Evolutionary conservation across 2,797 vertebrate species (phyloP).

Genomic region (Antennarius maculatus): DNA sequence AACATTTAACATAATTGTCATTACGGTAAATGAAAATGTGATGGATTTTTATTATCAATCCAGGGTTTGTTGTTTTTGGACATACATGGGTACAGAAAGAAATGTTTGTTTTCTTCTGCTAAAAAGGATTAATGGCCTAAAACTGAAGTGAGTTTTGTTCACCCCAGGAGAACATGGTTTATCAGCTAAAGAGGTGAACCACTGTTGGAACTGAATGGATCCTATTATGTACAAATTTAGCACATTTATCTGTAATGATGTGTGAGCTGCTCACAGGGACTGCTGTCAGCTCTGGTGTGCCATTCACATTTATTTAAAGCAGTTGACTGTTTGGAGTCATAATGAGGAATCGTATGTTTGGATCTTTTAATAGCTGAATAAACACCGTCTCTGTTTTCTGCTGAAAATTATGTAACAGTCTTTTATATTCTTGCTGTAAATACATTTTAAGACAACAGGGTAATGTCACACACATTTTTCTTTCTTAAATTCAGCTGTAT

Average conservation of each 20-base stretch:
- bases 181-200: slow-evolving; percentile 23
- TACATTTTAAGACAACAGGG: slow-evolving; percentile 39
- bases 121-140: slow-evolving; percentile 60
- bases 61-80: slow-evolving; percentile 35
- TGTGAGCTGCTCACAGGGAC: slow-evolving; percentile 2
- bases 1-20: slow-evolving; percentile 21
- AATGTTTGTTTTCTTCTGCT: slow-evolving; percentile 18
- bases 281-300: slow-evolving; percentile 26
- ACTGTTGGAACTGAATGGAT: slow-evolving; percentile 20
- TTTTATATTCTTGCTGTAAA: slow-evolving; percentile 49
- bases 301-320: slow-evolving; percentile 17
- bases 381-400: slow-evolving; percentile 23
- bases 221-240: neutral
- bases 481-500: slow-evolving; percentile 11
- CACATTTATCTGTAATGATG: slow-evolving; percentile 11
- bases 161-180: too few relatives aligned
- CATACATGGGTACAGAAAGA: slow-evolving; percentile 2
- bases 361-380: slow-evolving; percentile 7
- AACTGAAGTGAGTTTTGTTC: slow-evolving; percentile 27
- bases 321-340: neutral
- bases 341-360: slow-evolving; percentile 14
- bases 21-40: slow-evolving; percentile 11
- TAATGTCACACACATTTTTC: slow-evolving; percentile 1
- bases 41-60: slow-evolving; percentile 21
- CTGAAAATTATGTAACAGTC: slow-evolving; percentile 11